Conservation (phyloP, 92 coral and sea anemone genomes). For the Blastomussa wellsi region DNA sequence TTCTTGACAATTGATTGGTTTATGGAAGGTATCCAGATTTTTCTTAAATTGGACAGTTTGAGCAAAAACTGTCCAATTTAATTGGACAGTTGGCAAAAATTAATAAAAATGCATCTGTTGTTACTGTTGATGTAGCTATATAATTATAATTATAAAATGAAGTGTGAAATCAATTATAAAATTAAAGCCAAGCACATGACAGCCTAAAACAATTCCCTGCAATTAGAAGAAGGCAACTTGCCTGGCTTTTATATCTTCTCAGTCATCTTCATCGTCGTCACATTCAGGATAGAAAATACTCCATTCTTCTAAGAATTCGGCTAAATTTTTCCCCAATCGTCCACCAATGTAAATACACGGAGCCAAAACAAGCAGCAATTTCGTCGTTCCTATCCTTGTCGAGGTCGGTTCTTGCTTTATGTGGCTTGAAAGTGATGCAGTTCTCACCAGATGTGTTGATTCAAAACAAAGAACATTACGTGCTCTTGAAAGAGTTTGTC, state of each 20-base stretch:
- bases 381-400: constrained; percentile 55
- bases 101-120: too few species aligned
- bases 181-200: background rate
- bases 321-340: constrained; percentile 67
- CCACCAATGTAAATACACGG: constrained; percentile 83
- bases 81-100: too few species aligned
- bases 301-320: constrained; percentile 85
- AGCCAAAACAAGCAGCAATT: constrained; percentile 43
- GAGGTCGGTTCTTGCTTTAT: constrained; percentile 52
- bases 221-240: background rate
- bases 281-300: constrained; percentile 86
- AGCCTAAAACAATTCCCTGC: background rate
- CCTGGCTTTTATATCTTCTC: background rate
- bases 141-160: background rate
- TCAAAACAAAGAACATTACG: constrained; percentile 1
- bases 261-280: constrained; percentile 85
- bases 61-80: too few species aligned
- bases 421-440: constrained; percentile 27
- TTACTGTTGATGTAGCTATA: too few species aligned
- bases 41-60: too few species aligned
- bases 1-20: too few species aligned
- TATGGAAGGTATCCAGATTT: too few species aligned
- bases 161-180: background rate
- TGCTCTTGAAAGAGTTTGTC: constrained; percentile 29
- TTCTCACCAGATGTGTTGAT: constrained; percentile 5